phyloP scores from a whole-genome alignment of 2,797 vertebrate species.

The Oceanodroma leucorhoa region DNA sequence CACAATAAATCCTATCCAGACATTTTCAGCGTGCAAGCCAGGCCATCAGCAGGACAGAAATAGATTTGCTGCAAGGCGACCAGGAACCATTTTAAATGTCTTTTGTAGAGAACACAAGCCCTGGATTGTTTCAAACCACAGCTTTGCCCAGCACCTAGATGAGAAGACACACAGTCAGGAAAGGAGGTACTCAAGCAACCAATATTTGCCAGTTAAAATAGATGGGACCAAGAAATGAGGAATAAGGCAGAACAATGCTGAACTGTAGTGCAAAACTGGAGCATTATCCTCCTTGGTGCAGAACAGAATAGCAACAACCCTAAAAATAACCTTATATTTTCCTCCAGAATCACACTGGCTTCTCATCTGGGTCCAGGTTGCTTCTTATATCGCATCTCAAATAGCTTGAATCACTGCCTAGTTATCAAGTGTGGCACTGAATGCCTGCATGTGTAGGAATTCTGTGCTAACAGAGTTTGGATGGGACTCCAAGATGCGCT shows the following conservation, averaged over 20 bases:
- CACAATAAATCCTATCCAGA: slow-evolving; percentile 32
- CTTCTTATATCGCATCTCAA: slow-evolving; percentile 14
- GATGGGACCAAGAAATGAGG: neutral
- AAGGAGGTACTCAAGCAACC: neutral
- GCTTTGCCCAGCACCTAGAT: neutral
- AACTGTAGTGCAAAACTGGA: neutral
- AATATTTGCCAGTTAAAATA: neutral
- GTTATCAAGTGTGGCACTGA: neutral
- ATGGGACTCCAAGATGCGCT: neutral
- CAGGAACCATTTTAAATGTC: neutral
- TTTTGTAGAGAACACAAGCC: neutral
- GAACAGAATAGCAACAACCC: neutral
- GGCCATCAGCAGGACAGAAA: slow-evolving; percentile 3
- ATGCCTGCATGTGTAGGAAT: neutral
- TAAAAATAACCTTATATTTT: neutral
- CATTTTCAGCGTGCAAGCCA: slow-evolving; percentile 4
- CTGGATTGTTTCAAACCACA: neutral
- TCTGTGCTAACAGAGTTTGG: neutral
- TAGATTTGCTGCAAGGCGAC: neutral
- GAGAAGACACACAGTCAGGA: neutral
- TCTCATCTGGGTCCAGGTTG: neutral
- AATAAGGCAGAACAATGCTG: neutral
- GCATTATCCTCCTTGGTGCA: neutral
- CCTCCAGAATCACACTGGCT: neutral
- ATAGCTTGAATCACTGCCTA: neutral